phyloP scores from a whole-genome alignment of 2,888 invertebrate species.

The Tipula unca region DNA sequence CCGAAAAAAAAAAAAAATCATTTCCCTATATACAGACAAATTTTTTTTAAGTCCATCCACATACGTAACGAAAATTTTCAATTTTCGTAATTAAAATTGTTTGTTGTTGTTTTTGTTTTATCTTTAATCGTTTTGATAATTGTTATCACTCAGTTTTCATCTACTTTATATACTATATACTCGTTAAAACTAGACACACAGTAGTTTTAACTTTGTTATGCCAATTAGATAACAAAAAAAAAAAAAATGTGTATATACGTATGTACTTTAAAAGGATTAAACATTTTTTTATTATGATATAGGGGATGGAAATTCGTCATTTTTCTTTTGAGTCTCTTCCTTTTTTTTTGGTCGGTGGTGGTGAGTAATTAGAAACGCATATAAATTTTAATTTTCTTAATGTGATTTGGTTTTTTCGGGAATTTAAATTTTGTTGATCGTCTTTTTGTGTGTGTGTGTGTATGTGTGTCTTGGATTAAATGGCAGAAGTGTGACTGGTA shows the following conservation, averaged over 20 bases:
- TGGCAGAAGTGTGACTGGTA: background rate
- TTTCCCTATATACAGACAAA: background rate
- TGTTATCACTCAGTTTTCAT: background rate
- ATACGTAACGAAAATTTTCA: background rate
- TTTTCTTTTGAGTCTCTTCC: background rate
- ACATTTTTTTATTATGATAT: background rate
- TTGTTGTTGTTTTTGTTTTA: background rate
- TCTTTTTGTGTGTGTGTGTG: background rate
- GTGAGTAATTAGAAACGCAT: background rate
- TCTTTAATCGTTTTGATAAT: conserved; percentile 8
- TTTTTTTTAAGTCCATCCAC: background rate
- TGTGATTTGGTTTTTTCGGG: background rate
- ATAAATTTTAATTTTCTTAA: background rate
- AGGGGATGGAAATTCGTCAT: conserved; percentile 8
- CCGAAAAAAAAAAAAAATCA: background rate
- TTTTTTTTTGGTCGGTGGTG: background rate
- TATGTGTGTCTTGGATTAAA: background rate
- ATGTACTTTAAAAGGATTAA: background rate
- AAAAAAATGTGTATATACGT: background rate
- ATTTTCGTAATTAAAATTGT: background rate
- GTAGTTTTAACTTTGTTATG: background rate
- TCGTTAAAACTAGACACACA: background rate
- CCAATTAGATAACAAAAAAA: background rate
- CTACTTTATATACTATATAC: background rate
- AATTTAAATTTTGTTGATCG: background rate